Conservation (phyloP, 2,797 vertebrate genomes). For the Spheniscus humboldti region DNA sequence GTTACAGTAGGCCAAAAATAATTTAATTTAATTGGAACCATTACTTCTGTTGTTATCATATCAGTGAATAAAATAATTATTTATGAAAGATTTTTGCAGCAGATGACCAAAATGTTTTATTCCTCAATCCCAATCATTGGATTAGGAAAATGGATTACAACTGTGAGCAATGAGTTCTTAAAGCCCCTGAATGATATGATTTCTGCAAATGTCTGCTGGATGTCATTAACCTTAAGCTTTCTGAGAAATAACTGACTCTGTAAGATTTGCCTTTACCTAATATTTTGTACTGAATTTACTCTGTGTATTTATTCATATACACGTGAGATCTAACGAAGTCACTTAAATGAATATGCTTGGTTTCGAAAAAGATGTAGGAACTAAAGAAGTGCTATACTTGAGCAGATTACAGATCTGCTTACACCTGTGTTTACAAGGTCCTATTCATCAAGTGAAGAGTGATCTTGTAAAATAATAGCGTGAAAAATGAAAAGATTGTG, state of each 20-base stretch:
- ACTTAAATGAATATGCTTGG: neutral
- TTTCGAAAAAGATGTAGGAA: neutral
- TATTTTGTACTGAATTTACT: neutral
- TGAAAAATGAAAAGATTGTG: neutral
- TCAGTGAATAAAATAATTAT: neutral
- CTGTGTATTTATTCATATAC: neutral
- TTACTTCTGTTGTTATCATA: neutral
- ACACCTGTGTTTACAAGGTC: neutral
- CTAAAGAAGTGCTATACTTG: neutral
- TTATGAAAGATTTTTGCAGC: conserved; percentile 15
- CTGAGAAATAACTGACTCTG: neutral
- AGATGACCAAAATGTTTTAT: neutral
- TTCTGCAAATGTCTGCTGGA: conserved; percentile 8
- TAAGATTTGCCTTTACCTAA: neutral
- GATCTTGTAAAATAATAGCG: neutral
- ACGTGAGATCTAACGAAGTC: neutral
- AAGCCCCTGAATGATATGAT: neutral
- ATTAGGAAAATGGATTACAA: conserved; percentile 48
- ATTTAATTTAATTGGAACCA: neutral
- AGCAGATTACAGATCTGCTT: neutral
- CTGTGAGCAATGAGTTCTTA: conserved; percentile 25
- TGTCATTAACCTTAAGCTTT: neutral
- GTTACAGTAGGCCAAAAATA: neutral
- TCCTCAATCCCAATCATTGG: neutral
- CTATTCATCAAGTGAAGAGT: neutral